A percentile compares a stretch with the other conserved stretches of the same genome.
These are phyloP conservation scores for Lithobates pipiens DNA, from an alignment of 2,797 vertebrate species.

Conservation along the genomic window DNA sequence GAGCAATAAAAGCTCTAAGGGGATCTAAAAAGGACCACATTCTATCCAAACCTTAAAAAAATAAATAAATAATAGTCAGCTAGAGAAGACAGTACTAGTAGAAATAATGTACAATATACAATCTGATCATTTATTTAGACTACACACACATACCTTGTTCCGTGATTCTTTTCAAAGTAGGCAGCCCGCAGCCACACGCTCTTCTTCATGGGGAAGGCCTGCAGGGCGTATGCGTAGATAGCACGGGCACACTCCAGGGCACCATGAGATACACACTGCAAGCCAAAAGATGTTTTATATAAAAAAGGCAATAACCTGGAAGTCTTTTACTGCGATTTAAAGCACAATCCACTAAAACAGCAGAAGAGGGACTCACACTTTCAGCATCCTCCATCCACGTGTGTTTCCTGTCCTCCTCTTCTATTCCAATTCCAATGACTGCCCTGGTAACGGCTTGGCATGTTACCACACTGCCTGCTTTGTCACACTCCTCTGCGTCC, in stretches of 20 bases:
- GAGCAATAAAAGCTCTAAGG: too few relatives aligned
- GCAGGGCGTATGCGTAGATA: constrained; percentile 95
- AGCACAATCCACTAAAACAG: neutral
- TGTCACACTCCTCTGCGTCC: constrained; percentile 98
- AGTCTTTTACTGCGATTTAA: too few relatives aligned
- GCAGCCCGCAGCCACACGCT: constrained; percentile 97
- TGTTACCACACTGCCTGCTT: constrained; percentile 94
- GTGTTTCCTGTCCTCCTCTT: constrained; percentile 96
- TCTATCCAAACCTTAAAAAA: too few relatives aligned
- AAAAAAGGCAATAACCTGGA: neutral
- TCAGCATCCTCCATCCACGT: constrained; percentile 99
- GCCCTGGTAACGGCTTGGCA: constrained; percentile 96
- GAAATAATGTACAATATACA: too few relatives aligned
- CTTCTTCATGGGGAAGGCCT: constrained; percentile 98
- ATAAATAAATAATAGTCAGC: too few relatives aligned
- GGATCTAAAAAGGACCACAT: too few relatives aligned
- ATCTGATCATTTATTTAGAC: neutral
- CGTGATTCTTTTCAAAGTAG: constrained; percentile 97
- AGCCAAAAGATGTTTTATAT: neutral
- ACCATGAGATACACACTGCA: constrained; percentile 93
- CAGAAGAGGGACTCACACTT: constrained; percentile 79
- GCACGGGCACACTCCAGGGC: constrained; percentile 95
- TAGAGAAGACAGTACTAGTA: too few relatives aligned
- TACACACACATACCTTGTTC: constrained; percentile 83
- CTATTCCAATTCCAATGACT: constrained; percentile 95